Base-by-base conservation (phyloP, 1,140 invertebrate genomes). In the Temnothorax curvispinosus region DNA sequence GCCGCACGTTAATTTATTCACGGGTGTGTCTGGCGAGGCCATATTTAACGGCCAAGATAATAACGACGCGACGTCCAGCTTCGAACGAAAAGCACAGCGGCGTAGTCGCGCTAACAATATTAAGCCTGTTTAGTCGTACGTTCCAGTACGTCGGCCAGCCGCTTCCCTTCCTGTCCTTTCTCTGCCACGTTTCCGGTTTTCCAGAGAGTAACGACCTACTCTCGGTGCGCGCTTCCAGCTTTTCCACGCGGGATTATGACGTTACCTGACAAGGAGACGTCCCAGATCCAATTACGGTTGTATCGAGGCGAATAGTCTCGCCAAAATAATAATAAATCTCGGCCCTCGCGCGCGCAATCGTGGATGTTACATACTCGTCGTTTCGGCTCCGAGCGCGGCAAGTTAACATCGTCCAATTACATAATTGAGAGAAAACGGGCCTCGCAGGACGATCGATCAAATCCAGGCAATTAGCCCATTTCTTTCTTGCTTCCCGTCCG, bases 131-230 rank as follows among this genome's bases (percentile, higher is more conserved):
- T 84, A 84, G 80, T 62, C 69, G 80, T 62, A 75, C 80, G 80
- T 84, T 84, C 80, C 80, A 84, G 69, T 47, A 50, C 80, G 80
- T 74, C 80, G 54, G 27, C 80, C 54, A 62, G 69, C 54, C 80
- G 72, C 69, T 84, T 84, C 80, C 69, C 69, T 84, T 84, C 80
- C 80, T 84, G 80, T 84, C 69, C 80, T 84, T 84, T 84, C 80
- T 84, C 80, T 47, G 69, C 54, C 80, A 38, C 69, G 80, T 84
- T 84, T 84, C 80, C 80, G 80, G 54, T 75, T 84, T 84, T 74
- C 80, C 69, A 75, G 69, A 84, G 80, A 75, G 80, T 84, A 84
- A 84, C 80, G 80, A 84, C 69, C 80, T 84, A 84, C 80, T 75
- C 80, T 35, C 78, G 65, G 65, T 27, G 27, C 58, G 27, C 58